phyloP scores from a whole-genome alignment of 2,113 vertebrate genomes.

The Beaufortia kweichowensis region DNA sequence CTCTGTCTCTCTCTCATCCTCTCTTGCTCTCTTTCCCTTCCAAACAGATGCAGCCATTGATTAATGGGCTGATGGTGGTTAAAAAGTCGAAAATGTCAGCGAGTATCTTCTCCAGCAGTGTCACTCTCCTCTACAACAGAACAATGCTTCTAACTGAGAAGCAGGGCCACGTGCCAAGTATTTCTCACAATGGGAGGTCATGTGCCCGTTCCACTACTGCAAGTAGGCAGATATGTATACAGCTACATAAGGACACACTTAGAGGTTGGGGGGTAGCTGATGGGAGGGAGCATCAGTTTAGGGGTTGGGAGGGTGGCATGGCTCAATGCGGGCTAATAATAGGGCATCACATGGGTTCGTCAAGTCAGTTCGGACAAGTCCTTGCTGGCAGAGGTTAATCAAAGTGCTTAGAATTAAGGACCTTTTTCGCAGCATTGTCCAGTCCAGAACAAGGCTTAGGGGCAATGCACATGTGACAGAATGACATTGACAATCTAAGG shows the following conservation, averaged over 20 bases:
- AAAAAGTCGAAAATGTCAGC: constrained; percentile 84
- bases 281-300: constrained; percentile 46
- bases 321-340: constrained; percentile 77
- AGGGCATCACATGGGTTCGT: constrained; percentile 72
- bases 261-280: constrained; percentile 51
- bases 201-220: constrained; percentile 73
- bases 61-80: constrained; percentile 77
- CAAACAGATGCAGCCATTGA: constrained; percentile 82
- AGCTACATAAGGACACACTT: constrained; percentile 48
- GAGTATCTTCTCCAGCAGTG: constrained; percentile 73
- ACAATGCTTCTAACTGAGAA: constrained; percentile 78
- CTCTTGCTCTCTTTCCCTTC: constrained; percentile 45
- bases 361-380: constrained; percentile 78
- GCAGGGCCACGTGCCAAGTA: constrained; percentile 77
- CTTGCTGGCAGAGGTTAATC: constrained; percentile 74
- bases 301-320: constrained; percentile 57
- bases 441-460: constrained; percentile 42
- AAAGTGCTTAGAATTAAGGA: constrained; percentile 54
- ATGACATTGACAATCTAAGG: constrained; percentile 72
- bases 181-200: constrained; percentile 81
- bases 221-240: constrained; percentile 72
- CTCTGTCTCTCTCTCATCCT: constrained; percentile 54
- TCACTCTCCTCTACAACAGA: constrained; percentile 72
- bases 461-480: constrained; percentile 80
- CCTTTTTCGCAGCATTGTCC: constrained; percentile 35